Evolutionary conservation across 2,888 invertebrate species (phyloP).

Genomic region (Clunio marinus): DNA sequence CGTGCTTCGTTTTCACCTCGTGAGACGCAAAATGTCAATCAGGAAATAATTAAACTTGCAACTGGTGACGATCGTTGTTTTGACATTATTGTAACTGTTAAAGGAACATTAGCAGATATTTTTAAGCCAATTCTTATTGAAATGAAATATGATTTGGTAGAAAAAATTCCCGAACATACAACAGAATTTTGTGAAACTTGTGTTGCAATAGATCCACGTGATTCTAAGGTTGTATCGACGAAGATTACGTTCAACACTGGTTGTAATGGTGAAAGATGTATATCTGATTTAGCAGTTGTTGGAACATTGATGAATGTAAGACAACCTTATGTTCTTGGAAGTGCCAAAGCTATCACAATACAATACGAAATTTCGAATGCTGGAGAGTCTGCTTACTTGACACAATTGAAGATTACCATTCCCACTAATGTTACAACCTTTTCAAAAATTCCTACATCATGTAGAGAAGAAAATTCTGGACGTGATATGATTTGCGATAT

Average conservation of each 20-base stretch:
- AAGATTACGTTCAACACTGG: constrained; percentile 51
- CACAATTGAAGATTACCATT: constrained; percentile 52
- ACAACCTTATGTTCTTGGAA: constrained; percentile 47
- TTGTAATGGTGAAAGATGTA: constrained; percentile 48
- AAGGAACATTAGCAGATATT: constrained; percentile 49
- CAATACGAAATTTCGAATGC: constrained; percentile 50
- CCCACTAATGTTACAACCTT: constrained; percentile 48
- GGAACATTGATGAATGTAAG: constrained; percentile 42
- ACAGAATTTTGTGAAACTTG: constrained; percentile 49
- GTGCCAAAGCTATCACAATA: constrained; percentile 46
- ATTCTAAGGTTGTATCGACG: constrained; percentile 45
- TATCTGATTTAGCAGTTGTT: constrained; percentile 46
- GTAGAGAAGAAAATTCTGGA: constrained; percentile 40
- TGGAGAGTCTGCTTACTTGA: constrained; percentile 54
- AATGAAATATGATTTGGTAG: constrained; percentile 48
- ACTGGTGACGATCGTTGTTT: constrained; percentile 44
- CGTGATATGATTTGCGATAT: constrained; percentile 34
- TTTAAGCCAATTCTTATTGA: constrained; percentile 51
- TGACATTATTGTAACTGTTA: constrained; percentile 46
- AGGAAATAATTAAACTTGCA: neutral
- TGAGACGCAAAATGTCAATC: constrained; percentile 1
- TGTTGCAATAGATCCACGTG: constrained; percentile 49
- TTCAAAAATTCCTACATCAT: constrained; percentile 48
- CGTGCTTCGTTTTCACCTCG: constrained; percentile 26
- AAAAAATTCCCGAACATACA: constrained; percentile 46